A percentile compares a stretch with the other conserved stretches of the same genome.
These are phyloP conservation scores for Pampusana beccarii DNA, from an alignment of 2,113 vertebrate genomes.

Conservation along the genomic window DNA sequence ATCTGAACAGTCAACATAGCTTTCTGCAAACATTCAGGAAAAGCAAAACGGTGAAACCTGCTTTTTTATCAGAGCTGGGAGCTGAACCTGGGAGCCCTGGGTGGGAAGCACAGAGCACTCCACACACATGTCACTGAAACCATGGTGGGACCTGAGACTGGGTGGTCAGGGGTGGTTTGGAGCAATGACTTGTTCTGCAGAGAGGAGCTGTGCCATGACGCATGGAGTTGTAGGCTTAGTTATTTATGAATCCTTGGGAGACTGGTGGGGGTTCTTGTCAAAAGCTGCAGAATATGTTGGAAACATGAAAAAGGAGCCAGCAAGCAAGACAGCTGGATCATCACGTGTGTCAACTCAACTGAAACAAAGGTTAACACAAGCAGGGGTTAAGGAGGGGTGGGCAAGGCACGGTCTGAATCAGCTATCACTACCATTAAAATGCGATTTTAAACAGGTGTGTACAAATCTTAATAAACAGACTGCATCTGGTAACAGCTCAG, in stretches of 20 bases:
- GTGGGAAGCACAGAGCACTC: background rate
- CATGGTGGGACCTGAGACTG: background rate
- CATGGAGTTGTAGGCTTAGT: background rate
- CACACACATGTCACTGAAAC: accelerated
- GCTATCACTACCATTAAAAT: background rate
- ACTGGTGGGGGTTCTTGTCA: background rate
- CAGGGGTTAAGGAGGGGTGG: background rate
- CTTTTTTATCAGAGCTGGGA: background rate
- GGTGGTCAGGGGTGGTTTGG: background rate
- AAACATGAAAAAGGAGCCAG: background rate
- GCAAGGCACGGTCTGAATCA: background rate
- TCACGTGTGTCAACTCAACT: background rate
- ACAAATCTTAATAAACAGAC: background rate
- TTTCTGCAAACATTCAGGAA: background rate
- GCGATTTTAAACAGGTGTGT: background rate
- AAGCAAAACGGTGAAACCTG: background rate
- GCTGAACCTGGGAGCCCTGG: background rate
- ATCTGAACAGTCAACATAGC: background rate
- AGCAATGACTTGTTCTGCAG: background rate
- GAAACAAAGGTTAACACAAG: background rate
- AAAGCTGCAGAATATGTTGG: background rate
- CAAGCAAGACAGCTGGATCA: too few relatives aligned
- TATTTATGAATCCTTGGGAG: background rate
- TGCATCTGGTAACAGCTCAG: background rate
- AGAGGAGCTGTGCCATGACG: background rate